Evolutionary conservation across 2,797 vertebrate genomes (phyloP), one percentile per base, ranked within the genome.

Genomic region (Chromobotia macracanthus): DNA sequence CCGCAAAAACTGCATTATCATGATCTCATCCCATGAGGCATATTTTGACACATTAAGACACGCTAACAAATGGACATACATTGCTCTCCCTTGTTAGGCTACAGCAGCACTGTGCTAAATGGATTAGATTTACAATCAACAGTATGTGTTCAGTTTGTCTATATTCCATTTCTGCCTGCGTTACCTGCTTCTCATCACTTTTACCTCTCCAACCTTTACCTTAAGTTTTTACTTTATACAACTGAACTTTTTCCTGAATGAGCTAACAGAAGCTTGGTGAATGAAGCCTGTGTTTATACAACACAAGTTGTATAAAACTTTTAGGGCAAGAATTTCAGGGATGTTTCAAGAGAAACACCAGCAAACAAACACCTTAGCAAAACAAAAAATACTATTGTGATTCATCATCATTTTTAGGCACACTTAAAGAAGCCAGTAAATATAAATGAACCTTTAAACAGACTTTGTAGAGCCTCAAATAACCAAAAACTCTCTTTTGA

Each of bases 11-110:
- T 87, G 87, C 73, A 41, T 74, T 88, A 85, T 86, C 61, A 72
- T 61, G 79, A 84, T 89, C n/a, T n/a, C n/a, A n/a, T n/a, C n/a
- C n/a, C n/a, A 83, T 83, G 72, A 83, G 87, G 88, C 77, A 23
- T 81, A 89, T 90, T 90, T 88, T 78, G 41, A 41, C 80, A 80
- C 85, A 89, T 67, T 90, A 55, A 80, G 28, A 72, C 89, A 86
- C 80, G 84, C 81, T 82, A 83, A 79, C 86, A 80, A 46, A 46
- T 56, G 69, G 60, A 66, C 69, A 78, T 13, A 6, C 11, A 38
- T 35, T 41, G 18, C 11, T 66, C 12, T 12, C 5, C 9, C 64
- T 78, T 68, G 77, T 72, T 75, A 67, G 51, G 75, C 55, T 77
- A 16, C 31, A 38, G 41, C 61, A 53, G 67, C 60, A 71, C 7